These are phyloP conservation scores for Microcebus tavaratra DNA, from an alignment of 2,113 vertebrate genomes.

Conservation along the genomic window DNA sequence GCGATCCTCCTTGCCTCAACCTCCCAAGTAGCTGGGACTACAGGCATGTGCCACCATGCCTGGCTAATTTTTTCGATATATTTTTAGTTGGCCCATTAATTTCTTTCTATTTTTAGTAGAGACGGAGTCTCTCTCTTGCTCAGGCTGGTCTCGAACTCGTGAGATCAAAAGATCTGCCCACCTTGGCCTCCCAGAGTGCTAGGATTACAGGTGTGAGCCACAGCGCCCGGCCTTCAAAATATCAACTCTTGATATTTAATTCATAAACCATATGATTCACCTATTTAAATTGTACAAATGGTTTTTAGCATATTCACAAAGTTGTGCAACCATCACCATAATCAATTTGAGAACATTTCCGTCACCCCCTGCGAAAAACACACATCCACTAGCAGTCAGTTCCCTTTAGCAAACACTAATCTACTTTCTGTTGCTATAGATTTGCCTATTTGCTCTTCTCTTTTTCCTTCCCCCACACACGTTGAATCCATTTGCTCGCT, in stretches of 20 bases:
- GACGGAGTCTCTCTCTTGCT: too few species aligned
- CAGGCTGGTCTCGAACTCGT: too few species aligned
- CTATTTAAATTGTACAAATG: neutral
- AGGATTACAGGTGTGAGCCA: too few species aligned
- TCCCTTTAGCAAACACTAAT: neutral
- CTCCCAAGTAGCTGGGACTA: too few species aligned
- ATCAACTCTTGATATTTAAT: neutral
- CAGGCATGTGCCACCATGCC: too few species aligned
- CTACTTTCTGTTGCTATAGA: neutral
- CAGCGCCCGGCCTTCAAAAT: too few species aligned
- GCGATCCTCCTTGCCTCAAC: too few species aligned
- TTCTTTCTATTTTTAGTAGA: too few species aligned
- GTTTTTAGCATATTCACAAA: neutral
- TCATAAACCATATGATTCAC: neutral
- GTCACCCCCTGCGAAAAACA: neutral
- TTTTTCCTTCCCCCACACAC: neutral
- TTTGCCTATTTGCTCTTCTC: neutral
- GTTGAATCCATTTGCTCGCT: neutral
- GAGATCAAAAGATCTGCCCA: too few species aligned
- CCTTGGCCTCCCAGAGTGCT: too few species aligned
- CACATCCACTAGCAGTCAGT: neutral
- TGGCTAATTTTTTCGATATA: too few species aligned
- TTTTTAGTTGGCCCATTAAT: too few species aligned
- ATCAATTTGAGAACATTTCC: neutral
- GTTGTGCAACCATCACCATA: neutral